phyloP scores from a whole-genome alignment of 2,113 vertebrate genomes.

The Pelecanoides urinatrix region DNA sequence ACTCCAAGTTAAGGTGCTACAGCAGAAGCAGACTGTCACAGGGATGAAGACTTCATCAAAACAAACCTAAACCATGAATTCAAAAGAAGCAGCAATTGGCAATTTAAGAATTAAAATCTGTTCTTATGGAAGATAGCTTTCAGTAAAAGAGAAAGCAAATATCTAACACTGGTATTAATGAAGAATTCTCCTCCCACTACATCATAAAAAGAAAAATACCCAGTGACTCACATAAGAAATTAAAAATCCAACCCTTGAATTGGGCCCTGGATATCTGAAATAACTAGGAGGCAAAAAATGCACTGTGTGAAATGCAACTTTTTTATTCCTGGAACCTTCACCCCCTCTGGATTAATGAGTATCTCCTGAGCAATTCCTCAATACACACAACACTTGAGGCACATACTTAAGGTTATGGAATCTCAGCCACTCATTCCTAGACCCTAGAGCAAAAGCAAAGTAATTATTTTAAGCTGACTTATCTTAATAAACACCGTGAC shows the following conservation, averaged over 20 bases:
- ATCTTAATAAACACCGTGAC: conserved; percentile 9
- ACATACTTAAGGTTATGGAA: not conserved
- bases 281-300: accelerated
- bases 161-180: accelerated
- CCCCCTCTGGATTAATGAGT: not conserved
- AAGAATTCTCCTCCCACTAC: not conserved
- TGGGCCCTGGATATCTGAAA: not conserved
- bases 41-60: not conserved
- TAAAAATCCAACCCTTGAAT: not conserved
- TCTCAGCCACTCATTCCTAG: not conserved
- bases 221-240: not conserved
- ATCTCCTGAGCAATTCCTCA: not conserved
- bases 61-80: not conserved
- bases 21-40: not conserved
- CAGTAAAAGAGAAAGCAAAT: not conserved
- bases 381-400: not conserved
- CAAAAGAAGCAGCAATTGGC: not conserved
- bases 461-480: conserved; percentile 44
- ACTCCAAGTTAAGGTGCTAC: not conserved
- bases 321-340: not conserved
- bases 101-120: not conserved
- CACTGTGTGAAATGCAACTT: not conserved
- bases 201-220: not conserved
- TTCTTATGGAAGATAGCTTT: not conserved
- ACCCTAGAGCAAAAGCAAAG: conserved; percentile 21